These are phyloP conservation scores for Macaria notata DNA, from an alignment of 2,888 invertebrate genomes.

Conservation along the genomic window DNA sequence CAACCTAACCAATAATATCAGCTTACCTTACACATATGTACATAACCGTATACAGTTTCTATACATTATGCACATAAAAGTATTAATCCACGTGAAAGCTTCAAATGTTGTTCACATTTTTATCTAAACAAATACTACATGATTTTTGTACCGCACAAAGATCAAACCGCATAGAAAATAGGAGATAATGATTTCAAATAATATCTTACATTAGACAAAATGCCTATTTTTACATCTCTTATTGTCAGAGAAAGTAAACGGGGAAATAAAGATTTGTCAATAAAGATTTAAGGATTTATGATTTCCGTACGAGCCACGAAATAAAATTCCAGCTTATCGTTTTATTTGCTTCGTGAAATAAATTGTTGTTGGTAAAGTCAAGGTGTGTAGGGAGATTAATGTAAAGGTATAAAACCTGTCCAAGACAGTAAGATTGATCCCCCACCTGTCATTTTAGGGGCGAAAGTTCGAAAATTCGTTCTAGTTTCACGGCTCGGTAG, in stretches of 20 bases:
- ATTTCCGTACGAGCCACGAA: conserved; percentile 8
- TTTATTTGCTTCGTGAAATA: conserved; percentile 11
- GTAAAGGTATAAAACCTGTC: conserved; percentile 27
- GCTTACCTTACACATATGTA: too few species aligned
- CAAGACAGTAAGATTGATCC: conserved; percentile 19
- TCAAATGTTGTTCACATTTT: too few species aligned
- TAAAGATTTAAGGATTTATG: conserved; percentile 22
- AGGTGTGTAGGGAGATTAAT: conserved; percentile 23
- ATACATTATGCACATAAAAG: too few species aligned
- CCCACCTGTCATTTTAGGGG: conserved; percentile 1
- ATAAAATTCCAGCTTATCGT: conserved; percentile 12
- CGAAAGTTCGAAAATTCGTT: conserved; percentile 22
- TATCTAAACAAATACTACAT: too few species aligned
- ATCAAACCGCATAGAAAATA: too few species aligned
- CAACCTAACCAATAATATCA: too few species aligned
- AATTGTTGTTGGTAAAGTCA: conserved; percentile 7
- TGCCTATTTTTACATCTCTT: conserved; percentile 6
- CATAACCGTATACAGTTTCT: too few species aligned
- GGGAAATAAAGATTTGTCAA: conserved; percentile 20
- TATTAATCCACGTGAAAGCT: too few species aligned
- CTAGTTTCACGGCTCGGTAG: conserved; percentile 14
- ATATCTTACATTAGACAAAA: conserved; percentile 2
- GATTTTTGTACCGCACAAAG: too few species aligned
- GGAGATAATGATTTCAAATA: neutral
- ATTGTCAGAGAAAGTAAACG: conserved; percentile 8